Conservation (phyloP, 2,113 vertebrate genomes). For the Ivindomyrus marchei region DNA sequence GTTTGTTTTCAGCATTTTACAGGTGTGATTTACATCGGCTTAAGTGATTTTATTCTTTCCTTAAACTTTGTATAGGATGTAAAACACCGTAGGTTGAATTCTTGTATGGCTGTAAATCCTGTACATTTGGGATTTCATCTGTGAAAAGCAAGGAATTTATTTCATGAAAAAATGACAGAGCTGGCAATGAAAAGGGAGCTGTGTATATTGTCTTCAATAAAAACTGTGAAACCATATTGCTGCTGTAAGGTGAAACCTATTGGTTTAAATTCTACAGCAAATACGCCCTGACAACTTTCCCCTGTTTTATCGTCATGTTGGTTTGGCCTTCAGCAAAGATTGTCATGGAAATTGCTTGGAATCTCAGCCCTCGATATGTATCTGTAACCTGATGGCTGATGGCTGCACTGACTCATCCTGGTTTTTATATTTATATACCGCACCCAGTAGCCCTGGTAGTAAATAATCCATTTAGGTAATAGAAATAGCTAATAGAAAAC, state of each 20-base stretch:
- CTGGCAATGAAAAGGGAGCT: neutral
- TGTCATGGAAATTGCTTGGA: neutral
- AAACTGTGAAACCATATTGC: neutral
- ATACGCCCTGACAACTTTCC: neutral
- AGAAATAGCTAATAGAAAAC: neutral
- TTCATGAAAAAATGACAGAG: neutral
- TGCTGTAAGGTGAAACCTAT: neutral
- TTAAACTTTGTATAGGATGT: neutral
- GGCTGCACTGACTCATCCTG: neutral
- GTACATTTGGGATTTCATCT: neutral
- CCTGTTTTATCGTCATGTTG: neutral
- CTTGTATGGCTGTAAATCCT: neutral
- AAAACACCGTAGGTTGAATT: neutral
- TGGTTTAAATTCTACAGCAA: neutral
- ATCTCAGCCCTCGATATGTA: neutral
- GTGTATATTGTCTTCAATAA: neutral
- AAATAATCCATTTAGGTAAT: neutral
- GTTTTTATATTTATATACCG: neutral
- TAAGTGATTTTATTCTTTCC: neutral
- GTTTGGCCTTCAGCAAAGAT: neutral
- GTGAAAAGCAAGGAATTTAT: neutral
- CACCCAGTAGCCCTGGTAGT: neutral
- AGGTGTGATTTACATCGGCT: neutral
- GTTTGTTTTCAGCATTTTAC: neutral
- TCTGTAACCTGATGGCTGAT: neutral